Conservation (phyloP, 2,113 vertebrate genomes). For the Setophaga kirtlandii region DNA sequence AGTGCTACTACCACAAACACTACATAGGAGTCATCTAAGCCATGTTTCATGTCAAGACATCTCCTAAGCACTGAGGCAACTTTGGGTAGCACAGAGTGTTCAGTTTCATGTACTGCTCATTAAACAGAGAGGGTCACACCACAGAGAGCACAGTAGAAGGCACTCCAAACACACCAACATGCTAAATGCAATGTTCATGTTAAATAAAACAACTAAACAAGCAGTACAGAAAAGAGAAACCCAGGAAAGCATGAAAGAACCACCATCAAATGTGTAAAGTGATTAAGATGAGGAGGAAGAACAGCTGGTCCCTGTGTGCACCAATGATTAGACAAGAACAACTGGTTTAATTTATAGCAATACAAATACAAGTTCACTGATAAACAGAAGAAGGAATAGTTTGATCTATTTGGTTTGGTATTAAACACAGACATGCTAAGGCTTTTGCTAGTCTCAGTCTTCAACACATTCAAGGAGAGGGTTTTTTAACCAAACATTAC, state of each 20-base stretch:
- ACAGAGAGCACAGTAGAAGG: not conserved
- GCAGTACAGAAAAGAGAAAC: not conserved
- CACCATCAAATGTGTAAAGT: not conserved
- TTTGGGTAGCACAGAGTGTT: not conserved
- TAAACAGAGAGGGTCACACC: not conserved
- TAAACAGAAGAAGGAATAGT: not conserved
- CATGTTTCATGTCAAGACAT: not conserved
- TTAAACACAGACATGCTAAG: not conserved
- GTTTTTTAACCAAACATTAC: not conserved
- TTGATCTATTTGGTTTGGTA: not conserved
- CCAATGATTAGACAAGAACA: not conserved
- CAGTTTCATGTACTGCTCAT: not conserved
- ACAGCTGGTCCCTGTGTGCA: not conserved
- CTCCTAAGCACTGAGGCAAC: not conserved
- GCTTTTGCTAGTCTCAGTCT: not conserved
- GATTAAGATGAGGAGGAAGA: not conserved
- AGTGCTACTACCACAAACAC: not conserved
- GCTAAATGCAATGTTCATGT: not conserved
- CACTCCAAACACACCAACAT: not conserved
- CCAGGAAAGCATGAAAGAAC: not conserved
- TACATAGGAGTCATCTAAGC: rapidly evolving
- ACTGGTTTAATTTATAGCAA: not conserved
- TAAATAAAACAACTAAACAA: conserved; percentile 22
- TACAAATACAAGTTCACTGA: not conserved
- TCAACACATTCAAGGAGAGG: not conserved